Evolutionary conservation across 2,113 vertebrate genomes (phyloP).

Genomic region (Grammomys surdaster): DNA sequence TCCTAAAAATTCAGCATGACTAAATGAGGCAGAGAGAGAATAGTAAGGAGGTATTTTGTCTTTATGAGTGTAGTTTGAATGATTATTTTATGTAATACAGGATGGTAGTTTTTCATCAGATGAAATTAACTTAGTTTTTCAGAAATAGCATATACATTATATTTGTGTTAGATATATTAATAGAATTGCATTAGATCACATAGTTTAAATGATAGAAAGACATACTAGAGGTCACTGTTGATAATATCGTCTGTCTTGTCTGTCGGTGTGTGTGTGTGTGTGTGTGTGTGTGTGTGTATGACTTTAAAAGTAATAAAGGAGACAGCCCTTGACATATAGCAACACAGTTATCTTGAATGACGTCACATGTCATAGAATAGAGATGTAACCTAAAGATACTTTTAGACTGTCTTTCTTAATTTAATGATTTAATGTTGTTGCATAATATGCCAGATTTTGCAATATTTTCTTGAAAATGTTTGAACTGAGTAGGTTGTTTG

Average conservation of each 20-base stretch:
- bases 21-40: background rate
- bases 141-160: background rate
- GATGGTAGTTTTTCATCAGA: background rate
- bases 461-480: slow-evolving; percentile 51
- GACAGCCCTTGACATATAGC: background rate
- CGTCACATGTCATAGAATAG: background rate
- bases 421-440: slow-evolving; percentile 23
- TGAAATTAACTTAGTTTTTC: slow-evolving; percentile 35
- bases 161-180: slow-evolving; percentile 24
- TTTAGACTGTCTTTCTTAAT: slow-evolving; percentile 14
- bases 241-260: background rate
- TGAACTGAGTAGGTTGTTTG: background rate
- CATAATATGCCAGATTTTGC: background rate
- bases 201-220: background rate
- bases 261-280: background rate
- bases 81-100: background rate
- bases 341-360: slow-evolving; percentile 10
- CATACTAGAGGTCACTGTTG: background rate
- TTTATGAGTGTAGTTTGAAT: background rate
- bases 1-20: background rate
- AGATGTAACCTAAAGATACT: background rate
- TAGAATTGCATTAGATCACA: background rate
- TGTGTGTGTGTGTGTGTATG: too few relatives aligned
- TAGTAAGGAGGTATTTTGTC: background rate
- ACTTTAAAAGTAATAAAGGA: background rate